Evolutionary conservation across 64 coral and sea anemone genomes (phyloP), one percentile per base, ranked within the genome.

Genomic region (Actinia tenebrosa): DNA sequence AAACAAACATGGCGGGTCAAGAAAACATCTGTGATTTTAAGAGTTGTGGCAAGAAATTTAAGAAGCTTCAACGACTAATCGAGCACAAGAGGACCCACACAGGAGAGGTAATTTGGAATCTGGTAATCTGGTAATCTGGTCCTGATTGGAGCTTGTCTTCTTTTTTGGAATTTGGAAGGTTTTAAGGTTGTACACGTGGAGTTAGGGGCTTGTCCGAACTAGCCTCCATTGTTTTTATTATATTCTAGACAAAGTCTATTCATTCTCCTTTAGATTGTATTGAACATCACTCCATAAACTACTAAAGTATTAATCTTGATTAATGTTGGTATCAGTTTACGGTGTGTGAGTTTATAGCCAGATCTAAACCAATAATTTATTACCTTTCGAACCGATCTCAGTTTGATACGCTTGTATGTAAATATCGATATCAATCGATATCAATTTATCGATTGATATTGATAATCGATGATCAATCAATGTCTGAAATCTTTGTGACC

Each of bases 11-110:
- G 90, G 90, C 90, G 90, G 85, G 8, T 6, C 17, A 13, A 15
- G 16, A 56, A n/a, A 79, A 83, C 1, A 46, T 25, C 0, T 52
- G 86, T 56, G 61, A 62, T 25, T 87, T 79, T 47, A 54, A 60
- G 26, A 85, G 86, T 42, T 92, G 90, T 77, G 85, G 85, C 15
- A 92, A 92, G 56, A 87, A 71, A 64, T 92, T 71, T 42, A 92
- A 59, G 0, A 92, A 87, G 66, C 53, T 64, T 9, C 53, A 53
- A 44, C 87, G 90, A 68, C 58, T 92, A 22, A 78, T 78, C 6
- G 90, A 92, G n/a, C 90, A 92, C 43, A 83, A 69, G n/a, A 17
- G 90, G 37, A 71, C 58, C 1, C 90, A 92, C n/a, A 92, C 90
- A 11, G 90, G 90, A 8, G 90, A 92, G 85, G 90, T 92, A 83